phyloP scores from a whole-genome alignment of 2,113 vertebrate species.

The Peucedramus taeniatus region DNA sequence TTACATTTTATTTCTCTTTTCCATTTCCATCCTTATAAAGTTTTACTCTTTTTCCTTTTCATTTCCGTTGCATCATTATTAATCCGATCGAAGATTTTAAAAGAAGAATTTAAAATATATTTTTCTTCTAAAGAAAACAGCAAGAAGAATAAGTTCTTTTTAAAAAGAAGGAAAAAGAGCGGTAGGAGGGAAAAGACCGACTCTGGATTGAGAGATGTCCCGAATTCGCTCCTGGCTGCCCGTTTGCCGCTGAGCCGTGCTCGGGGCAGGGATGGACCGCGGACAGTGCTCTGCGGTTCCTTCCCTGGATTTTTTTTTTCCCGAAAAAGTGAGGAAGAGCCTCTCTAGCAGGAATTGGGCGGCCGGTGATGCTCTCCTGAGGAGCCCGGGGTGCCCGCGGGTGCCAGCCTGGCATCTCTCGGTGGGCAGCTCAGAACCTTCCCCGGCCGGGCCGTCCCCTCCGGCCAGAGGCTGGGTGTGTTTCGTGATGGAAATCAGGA shows the following conservation, averaged over 20 bases:
- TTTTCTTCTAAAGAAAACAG: background rate
- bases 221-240: background rate
- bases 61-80: background rate
- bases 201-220: background rate
- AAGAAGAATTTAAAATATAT: background rate
- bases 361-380: background rate
- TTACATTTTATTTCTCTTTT: background rate
- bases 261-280: background rate
- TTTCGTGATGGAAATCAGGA: background rate
- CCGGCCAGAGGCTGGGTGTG: background rate
- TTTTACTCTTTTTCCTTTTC: background rate
- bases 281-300: background rate
- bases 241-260: background rate
- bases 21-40: background rate
- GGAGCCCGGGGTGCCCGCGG: background rate
- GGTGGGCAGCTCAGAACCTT: background rate
- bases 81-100: background rate
- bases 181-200: background rate
- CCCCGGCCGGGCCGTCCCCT: conserved; percentile 2
- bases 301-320: background rate
- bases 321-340: background rate
- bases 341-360: accelerated
- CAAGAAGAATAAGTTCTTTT: background rate
- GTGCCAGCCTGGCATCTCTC: background rate
- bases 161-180: accelerated